phyloP scores from a whole-genome alignment of 2,113 vertebrate species.

The Channa maculata region DNA sequence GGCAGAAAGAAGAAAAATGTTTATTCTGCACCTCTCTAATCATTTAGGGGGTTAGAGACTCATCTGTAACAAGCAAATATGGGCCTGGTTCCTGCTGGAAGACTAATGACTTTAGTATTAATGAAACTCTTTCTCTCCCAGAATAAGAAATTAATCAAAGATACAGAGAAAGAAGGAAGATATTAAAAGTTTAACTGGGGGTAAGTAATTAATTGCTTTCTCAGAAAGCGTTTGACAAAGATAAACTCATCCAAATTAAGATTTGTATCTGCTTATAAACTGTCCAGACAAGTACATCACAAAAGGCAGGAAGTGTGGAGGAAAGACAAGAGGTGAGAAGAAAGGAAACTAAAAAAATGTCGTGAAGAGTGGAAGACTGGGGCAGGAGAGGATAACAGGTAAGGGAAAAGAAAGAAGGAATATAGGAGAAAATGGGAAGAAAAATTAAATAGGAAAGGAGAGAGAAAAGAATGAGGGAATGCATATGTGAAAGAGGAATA shows the following conservation, averaged over 20 bases:
- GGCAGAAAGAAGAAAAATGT: conserved; percentile 66
- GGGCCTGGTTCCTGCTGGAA: conserved; percentile 76
- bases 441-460: neutral
- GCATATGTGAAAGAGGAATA: neutral
- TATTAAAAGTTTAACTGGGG: conserved; percentile 85
- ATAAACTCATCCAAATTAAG: conserved; percentile 70
- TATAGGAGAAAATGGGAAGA: neutral
- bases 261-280: conserved; percentile 61
- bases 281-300: conserved; percentile 39
- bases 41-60: conserved; percentile 68
- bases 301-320: neutral
- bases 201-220: conserved; percentile 76
- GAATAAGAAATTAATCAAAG: conserved; percentile 84
- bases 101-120: conserved; percentile 84
- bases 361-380: neutral
- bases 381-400: neutral
- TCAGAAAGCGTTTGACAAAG: conserved; percentile 73
- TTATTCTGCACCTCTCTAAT: conserved; percentile 72
- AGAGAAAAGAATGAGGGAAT: neutral
- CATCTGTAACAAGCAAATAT: conserved; percentile 76
- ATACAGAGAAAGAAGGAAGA: conserved; percentile 75
- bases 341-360: neutral
- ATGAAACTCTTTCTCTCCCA: conserved; percentile 82
- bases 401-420: neutral
- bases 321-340: neutral